Conservation (phyloP, 2,888 invertebrate genomes). For the Xiphydria camelus region DNA sequence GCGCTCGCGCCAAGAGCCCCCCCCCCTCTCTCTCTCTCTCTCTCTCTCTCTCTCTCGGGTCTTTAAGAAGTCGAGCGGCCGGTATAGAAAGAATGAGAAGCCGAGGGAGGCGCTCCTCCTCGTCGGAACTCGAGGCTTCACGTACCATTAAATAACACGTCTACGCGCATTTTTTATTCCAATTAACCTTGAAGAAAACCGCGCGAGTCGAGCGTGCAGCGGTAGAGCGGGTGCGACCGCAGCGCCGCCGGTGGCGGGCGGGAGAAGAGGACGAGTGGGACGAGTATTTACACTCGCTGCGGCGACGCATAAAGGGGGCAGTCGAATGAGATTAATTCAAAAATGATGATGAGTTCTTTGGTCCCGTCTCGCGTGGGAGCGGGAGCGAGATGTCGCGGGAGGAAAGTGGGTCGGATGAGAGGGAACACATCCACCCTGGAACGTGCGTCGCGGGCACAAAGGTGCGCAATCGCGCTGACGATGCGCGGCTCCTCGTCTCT, state of each 20-base stretch:
- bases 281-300: no score
- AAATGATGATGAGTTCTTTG: constrained; percentile 38
- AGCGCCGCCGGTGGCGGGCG: constrained; percentile 26
- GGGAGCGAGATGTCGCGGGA: neutral
- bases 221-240: no score
- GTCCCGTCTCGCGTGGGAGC: constrained; percentile 18
- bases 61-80: no score
- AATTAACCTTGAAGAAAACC: constrained; percentile 48
- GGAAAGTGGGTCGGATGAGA: neutral
- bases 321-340: constrained; percentile 52
- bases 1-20: constrained; percentile 17
- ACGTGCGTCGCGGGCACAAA: constrained; percentile 17
- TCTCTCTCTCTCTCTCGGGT: constrained; percentile 11
- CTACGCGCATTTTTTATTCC: constrained; percentile 38
- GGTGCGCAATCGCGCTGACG: constrained; percentile 23
- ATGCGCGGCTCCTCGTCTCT: constrained; percentile 12
- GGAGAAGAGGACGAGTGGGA: no score
- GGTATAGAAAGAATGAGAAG: neutral
- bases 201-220: no score
- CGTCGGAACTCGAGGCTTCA: constrained; percentile 1
- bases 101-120: neutral
- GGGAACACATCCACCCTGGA: constrained; percentile 9
- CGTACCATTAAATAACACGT: constrained; percentile 7
- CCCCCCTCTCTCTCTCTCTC: constrained; percentile 13
- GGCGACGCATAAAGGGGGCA: constrained; percentile 41